Base-by-base conservation (phyloP, 2,113 vertebrate species). In the Vicugna pacos region DNA sequence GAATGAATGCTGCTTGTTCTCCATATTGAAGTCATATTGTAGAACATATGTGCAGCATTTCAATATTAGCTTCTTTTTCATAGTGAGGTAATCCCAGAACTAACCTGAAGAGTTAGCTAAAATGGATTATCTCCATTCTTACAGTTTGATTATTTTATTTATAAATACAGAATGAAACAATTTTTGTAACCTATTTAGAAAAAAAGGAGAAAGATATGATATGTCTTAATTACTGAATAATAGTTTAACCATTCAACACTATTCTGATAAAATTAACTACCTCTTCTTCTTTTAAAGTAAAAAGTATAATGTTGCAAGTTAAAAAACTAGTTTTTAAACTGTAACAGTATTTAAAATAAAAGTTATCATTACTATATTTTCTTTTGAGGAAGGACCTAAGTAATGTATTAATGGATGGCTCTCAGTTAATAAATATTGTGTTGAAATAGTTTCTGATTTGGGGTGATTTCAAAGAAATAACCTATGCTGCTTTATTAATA, bases 381-480 rank as follows among this genome's bases (percentile, higher is more conserved):
- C 24, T 89, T 91, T 96, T 79, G 28, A 95, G 22, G 24, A 93
- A 56, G 10, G 12, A 1, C 24, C 67, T 95, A 70, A 90, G 83
- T 65, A 92, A 28, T 92, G 48, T 85, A 48, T 64, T 89, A 77
- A 32, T 75, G n/a, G 26, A 89, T 81, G 48, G 30, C 1, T 95
- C 32, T 91, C 17, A 52, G 48, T 62, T 87, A 91, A 69, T 79
- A 95, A 94, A 87, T 96, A 85, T 72, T 77, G 15, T 54, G 5
- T 96, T 95, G 35, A 89, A 79, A 70, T 58, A 80, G 17, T 89
- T 95, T 92, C 93, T 67, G 86, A 91, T 90, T 94, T 95, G 54
- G 65, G 5, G 8, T 88, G 14, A 70, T 92, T 93, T 93, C 48
- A 89, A 70, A 95, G n/a, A 90, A 90, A 56, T 86, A 54, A 54